phyloP scores from a whole-genome alignment of 2,888 invertebrate genomes.

The Leucania comma region DNA sequence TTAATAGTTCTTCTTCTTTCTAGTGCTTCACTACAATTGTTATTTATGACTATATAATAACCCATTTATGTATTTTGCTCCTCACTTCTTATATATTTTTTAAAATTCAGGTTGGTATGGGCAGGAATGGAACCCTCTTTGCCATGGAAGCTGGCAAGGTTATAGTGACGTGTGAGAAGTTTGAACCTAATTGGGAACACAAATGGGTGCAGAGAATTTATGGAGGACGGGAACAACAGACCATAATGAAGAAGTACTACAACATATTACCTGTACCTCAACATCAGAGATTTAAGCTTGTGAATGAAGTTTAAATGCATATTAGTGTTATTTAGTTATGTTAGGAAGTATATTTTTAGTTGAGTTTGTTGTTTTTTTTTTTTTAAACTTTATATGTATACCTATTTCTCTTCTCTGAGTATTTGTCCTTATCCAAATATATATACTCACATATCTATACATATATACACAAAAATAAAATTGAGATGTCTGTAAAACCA shows the following conservation, averaged over 20 bases:
- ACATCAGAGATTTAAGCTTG: constrained; percentile 94
- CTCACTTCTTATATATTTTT: not conserved
- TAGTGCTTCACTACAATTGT: no score
- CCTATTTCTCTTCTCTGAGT: not conserved
- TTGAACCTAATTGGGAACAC: constrained; percentile 95
- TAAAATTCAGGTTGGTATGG: constrained; percentile 94
- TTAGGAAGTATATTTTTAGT: constrained; percentile 55
- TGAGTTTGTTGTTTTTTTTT: constrained; percentile 3
- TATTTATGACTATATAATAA: no score
- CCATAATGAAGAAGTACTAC: constrained; percentile 95
- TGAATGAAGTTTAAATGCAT: constrained; percentile 92
- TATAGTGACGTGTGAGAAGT: constrained; percentile 95
- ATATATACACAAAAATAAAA: no score
- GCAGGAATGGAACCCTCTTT: constrained; percentile 94
- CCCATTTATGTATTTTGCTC: not conserved
- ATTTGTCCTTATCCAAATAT: not conserved
- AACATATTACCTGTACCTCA: constrained; percentile 95
- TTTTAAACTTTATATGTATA: no score
- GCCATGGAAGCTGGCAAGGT: constrained; percentile 95
- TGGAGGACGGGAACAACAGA: constrained; percentile 91
- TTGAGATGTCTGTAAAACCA: no score
- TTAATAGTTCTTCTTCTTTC: no score
- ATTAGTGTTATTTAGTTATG: constrained; percentile 34
- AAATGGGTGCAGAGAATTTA: constrained; percentile 93
- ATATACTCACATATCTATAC: no score